Evolutionary conservation across 2,797 vertebrate genomes (phyloP).

Genomic region (Micropoecilia bifurca): DNA sequence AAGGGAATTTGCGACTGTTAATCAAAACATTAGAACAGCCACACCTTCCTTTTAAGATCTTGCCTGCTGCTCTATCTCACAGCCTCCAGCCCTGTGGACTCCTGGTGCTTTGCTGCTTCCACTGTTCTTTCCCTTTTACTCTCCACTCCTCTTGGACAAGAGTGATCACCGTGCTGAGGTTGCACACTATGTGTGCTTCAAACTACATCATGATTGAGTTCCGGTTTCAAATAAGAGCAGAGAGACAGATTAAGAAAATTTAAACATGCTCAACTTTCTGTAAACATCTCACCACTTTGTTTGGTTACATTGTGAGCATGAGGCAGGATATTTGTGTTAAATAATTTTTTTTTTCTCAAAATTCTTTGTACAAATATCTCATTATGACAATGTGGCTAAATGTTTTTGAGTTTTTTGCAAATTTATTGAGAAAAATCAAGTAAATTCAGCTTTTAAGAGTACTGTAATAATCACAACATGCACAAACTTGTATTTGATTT

Average conservation of each 20-base stretch:
- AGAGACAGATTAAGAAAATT: slow-evolving; percentile 11
- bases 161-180: slow-evolving; percentile 48
- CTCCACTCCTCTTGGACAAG: slow-evolving; percentile 39
- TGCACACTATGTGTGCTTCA: slow-evolving; percentile 34
- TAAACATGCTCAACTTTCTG: slow-evolving; percentile 13
- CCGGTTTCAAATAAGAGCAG: slow-evolving; percentile 16
- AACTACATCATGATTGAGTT: slow-evolving; percentile 30
- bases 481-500: not conserved
- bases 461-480: not conserved
- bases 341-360: not conserved
- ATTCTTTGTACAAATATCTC: not conserved
- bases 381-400: not conserved
- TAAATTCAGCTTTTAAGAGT: not conserved
- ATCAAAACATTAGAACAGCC: slow-evolving; percentile 85
- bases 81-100: slow-evolving; percentile 54
- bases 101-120: slow-evolving; percentile 54
- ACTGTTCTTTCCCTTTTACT: slow-evolving; percentile 47
- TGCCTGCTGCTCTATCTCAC: slow-evolving; percentile 85
- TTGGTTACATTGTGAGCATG: slow-evolving; percentile 7
- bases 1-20: slow-evolving; percentile 91
- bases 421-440: not conserved
- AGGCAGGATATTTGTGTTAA: not conserved
- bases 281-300: slow-evolving; percentile 19
- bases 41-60: slow-evolving; percentile 91
- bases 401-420: not conserved